These are phyloP conservation scores for Griposia aprilina DNA, from an alignment of 2,888 invertebrate species.

Conservation along the genomic window DNA sequence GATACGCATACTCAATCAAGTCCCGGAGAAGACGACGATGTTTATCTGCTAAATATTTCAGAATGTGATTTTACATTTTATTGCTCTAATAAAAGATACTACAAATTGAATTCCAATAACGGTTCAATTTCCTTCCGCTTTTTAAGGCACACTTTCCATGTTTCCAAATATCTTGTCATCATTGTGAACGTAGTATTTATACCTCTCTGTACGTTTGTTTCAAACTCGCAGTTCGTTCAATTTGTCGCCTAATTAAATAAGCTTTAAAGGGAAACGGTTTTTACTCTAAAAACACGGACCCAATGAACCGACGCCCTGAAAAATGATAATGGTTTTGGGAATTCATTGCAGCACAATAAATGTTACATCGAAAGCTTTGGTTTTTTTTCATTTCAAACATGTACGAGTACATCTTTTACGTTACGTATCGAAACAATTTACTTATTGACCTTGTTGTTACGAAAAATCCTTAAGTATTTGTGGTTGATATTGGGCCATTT, in stretches of 20 bases:
- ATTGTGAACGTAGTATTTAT: neutral
- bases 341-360: conserved; percentile 16
- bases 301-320: conserved; percentile 41
- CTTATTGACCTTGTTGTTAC: conserved; percentile 13
- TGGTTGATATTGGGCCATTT: conserved; percentile 37
- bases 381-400: conserved; percentile 26
- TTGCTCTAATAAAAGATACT: conserved; percentile 38
- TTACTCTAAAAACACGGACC: conserved; percentile 17
- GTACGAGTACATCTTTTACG: conserved; percentile 38
- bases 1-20: conserved; percentile 34
- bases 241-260: conserved; percentile 51
- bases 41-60: conserved; percentile 23
- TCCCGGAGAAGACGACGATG: neutral
- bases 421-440: conserved; percentile 15
- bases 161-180: neutral
- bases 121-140: conserved; percentile 6
- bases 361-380: neutral
- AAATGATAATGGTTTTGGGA: conserved; percentile 42
- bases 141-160: conserved; percentile 6
- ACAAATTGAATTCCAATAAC: conserved; percentile 33
- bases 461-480: conserved; percentile 36
- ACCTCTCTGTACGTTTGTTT: conserved; percentile 11
- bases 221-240: conserved; percentile 26
- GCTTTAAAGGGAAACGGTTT: conserved; percentile 33
- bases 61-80: conserved; percentile 34